Evolutionary conservation across 2,888 invertebrate species (phyloP), one percentile per base, ranked within the genome.

Genomic region (Melanostoma scalare): DNA sequence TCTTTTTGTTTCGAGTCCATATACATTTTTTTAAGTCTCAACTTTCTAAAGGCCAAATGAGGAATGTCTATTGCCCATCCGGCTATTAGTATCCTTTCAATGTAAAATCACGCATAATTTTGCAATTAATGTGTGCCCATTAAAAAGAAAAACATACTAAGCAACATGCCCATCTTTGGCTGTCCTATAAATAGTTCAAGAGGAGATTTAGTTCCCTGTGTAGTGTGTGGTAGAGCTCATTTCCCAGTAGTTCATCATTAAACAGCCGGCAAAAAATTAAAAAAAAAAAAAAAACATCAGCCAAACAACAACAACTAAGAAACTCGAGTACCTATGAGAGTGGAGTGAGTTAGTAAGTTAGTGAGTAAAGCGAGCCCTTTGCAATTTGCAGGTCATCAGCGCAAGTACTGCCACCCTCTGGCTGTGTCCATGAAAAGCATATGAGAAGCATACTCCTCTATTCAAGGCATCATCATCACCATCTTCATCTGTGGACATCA

Each of bases 301-400:
- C 20, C 20, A 42, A 42, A 68, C 42, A 56, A 20, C 31, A 44
- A 33, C 30, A 60, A 33, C 20, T 8, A 8, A 44, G 60, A 38
- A 50, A 38, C 63, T 50, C 50, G 31, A 50, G 42, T 60, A 58
- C 5, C 9, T 63, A 50, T n/a, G 44, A 42, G 6, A 44, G 3
- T 20, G 48, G 38, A 63, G 42, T 58, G 42, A 58, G 71, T 36
- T 9, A 73, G 60, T 68, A 35, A 48, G 75, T 56, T 56, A 67
- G 63, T 75, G 69, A 75, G 68, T 48, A 48, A 40, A 46, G 6
- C 35, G 44, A 52, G 33, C 31, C 44, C 73, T 56, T 52, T 72
- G 69, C 75, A 58, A 75, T 80, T 80, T 77, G 72, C 72, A 81
- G 77, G 77, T 81, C 81, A 81, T 81, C 77, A 72, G 72, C 76